Conservation (phyloP, 2,797 vertebrate genomes). For the Lagorchestes hirsutus region DNA sequence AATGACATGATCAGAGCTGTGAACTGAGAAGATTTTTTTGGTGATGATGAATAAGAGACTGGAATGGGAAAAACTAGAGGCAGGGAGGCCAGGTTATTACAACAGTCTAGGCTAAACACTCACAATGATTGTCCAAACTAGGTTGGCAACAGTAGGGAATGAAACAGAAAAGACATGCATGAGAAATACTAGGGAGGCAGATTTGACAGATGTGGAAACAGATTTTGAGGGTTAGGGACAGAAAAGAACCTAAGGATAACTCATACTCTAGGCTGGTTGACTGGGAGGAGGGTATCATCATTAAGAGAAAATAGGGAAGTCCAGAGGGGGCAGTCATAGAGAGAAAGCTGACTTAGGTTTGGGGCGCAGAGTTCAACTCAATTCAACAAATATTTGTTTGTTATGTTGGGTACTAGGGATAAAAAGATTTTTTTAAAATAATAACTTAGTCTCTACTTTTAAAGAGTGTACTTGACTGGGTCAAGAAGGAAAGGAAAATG, state of each 20-base stretch:
- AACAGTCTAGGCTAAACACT: not conserved
- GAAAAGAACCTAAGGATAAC: not conserved
- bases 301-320: not conserved
- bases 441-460: not conserved
- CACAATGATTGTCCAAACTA: not conserved
- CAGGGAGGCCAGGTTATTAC: not conserved
- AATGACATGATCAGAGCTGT: not conserved
- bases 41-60: not conserved
- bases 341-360: not conserved
- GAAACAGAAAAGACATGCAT: not conserved
- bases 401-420: not conserved
- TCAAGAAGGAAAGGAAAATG: not conserved
- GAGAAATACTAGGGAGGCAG: not conserved
- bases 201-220: not conserved
- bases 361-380: not conserved
- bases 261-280: not conserved
- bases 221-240: not conserved
- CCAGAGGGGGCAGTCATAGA: not conserved
- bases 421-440: not conserved
- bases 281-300: not conserved
- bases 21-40: not conserved
- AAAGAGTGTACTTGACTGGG: not conserved
- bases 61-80: not conserved
- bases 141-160: not conserved
- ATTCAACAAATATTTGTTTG: not conserved